These are phyloP conservation scores for Avahi laniger DNA, from an alignment of 2,797 vertebrate genomes.

Conservation along the genomic window DNA sequence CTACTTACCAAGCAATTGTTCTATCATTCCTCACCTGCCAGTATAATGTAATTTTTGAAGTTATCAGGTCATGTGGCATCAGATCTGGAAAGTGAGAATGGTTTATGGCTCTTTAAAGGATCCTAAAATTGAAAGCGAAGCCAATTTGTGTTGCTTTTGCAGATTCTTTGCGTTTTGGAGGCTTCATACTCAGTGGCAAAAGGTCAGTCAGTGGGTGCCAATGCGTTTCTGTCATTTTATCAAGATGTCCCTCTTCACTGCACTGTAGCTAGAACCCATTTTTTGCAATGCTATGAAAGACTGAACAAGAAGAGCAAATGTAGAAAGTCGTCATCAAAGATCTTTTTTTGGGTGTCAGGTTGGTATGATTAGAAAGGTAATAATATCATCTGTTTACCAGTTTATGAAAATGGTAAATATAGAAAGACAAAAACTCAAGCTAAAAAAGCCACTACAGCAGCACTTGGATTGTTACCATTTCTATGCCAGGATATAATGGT, in stretches of 20 bases:
- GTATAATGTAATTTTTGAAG: background rate
- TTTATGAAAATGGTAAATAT: background rate
- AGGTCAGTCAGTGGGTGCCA: background rate
- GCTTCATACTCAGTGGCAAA: background rate
- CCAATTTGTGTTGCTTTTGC: background rate
- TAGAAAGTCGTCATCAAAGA: background rate
- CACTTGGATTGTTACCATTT: background rate
- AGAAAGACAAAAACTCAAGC: background rate
- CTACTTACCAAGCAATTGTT: background rate
- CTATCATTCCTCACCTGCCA: background rate
- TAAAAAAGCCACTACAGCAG: background rate
- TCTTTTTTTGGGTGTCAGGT: background rate
- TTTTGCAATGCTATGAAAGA: background rate
- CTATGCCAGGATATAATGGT: background rate
- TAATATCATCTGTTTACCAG: background rate
- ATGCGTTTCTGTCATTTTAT: background rate
- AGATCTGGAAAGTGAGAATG: background rate
- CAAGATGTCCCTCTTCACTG: background rate
- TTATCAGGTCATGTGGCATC: background rate
- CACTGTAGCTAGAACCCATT: background rate
- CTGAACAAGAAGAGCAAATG: background rate
- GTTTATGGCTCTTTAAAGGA: background rate
- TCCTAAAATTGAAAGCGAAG: background rate
- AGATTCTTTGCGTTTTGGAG: background rate
- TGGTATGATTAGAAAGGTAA: background rate